Base-by-base conservation (phyloP, 2,113 vertebrate genomes). In the Takifugu bimaculatus region DNA sequence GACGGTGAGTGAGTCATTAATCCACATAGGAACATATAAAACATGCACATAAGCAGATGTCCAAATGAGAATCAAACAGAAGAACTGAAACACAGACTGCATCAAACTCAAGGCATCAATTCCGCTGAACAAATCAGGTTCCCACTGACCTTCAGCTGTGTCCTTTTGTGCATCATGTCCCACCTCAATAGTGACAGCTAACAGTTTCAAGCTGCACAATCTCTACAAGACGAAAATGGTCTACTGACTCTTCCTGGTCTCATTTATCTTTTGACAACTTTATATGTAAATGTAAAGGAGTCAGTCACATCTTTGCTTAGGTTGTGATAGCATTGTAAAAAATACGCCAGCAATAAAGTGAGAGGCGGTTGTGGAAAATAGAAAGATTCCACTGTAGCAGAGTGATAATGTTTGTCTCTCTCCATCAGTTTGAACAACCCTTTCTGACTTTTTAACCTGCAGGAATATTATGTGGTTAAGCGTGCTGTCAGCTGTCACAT, bases 391-490 rank as follows among this genome's bases (percentile, higher is more conserved):
- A 0, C 27, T 43, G 14, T 60, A 44, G 11, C 57, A 70, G 50
- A 68, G 54, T 1, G 48, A 0, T n/a, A 53, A 20, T 20, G 20
- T 20, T 20, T 4, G 4, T 68, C 72, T 63, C 51, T 20, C 60
- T 27, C 42, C 9, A 72, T 74, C 67, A 27, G 57, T 39, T 39
- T 39, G 35, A 6, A 39, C 35, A 79, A 72, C 74, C 50, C 45
- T 48, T 56, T 57, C 28, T 5, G 20, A 60, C 54, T 68, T 70
- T 72, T 78, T 71, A 73, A 82, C 70, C 67, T 68, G 70, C 50
- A 63, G 60, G 51, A 74, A 47, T 53, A 62, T 57, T 59, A 73
- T 61, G 65, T 49, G 72, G 71, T 76, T 65, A 54, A 52, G 45
- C 1, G 42, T 56, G 62, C 27, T 6, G 70, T 26, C 49, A 32